phyloP scores from a whole-genome alignment of 2,888 invertebrate species.

The Drosophila borborema region DNA sequence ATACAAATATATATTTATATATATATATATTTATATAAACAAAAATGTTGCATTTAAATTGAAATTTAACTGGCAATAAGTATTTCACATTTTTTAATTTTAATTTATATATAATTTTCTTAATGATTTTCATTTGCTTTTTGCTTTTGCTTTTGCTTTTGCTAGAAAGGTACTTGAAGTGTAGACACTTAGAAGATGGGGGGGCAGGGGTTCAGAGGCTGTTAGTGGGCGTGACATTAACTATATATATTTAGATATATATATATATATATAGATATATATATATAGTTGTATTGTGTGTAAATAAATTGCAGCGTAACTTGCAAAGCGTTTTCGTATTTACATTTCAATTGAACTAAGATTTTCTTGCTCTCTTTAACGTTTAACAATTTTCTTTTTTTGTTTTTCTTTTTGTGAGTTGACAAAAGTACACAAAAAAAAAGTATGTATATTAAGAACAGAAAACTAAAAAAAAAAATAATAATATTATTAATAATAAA shows the following conservation, averaged over 20 bases:
- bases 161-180: slow-evolving; percentile 83
- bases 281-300: slow-evolving; percentile 8
- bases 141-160: slow-evolving; percentile 32
- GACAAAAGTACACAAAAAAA: slow-evolving; percentile 13
- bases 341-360: slow-evolving; percentile 49
- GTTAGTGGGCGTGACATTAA: slow-evolving; percentile 7
- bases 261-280: not conserved
- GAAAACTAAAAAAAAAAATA: not conserved
- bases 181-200: slow-evolving; percentile 73
- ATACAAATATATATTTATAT: slow-evolving; percentile 12
- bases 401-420: slow-evolving; percentile 15
- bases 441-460: not conserved
- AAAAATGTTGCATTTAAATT: slow-evolving; percentile 41
- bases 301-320: slow-evolving; percentile 35
- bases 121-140: not conserved
- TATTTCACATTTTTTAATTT: slow-evolving; percentile 24
- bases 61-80: slow-evolving; percentile 41
- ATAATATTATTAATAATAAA: not conserved
- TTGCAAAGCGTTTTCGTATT: slow-evolving; percentile 36
- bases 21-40: slow-evolving; percentile 15
- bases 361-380: slow-evolving; percentile 19
- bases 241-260: not conserved
- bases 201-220: slow-evolving; percentile 11
- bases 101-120: slow-evolving; percentile 13
- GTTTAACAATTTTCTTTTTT: slow-evolving; percentile 11